Conservation (phyloP, 2,797 vertebrate species). For the Sardinella longiceps region DNA sequence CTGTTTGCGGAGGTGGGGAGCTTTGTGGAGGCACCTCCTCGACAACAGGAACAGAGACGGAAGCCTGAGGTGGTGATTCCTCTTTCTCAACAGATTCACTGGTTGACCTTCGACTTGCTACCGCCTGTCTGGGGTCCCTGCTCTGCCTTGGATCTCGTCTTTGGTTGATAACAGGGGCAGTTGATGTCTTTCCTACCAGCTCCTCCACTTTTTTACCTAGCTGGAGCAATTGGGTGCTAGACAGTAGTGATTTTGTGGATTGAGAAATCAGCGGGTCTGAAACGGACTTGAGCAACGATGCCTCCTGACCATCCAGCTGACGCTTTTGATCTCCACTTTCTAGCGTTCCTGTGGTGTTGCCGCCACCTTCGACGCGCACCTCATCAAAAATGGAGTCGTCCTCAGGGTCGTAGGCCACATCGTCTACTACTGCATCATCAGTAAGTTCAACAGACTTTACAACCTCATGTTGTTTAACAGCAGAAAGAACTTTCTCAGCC, state of each 20-base stretch:
- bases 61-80: conserved; percentile 41
- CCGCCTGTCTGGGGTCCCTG: conserved; percentile 87
- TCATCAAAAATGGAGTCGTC: conserved; percentile 97
- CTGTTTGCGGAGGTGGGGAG: conserved; percentile 23
- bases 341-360: conserved; percentile 76
- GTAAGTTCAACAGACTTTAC: conserved; percentile 64
- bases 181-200: conserved; percentile 71
- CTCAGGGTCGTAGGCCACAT: conserved; percentile 96
- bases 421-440: conserved; percentile 73
- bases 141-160: conserved; percentile 83
- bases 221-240: conserved; percentile 80
- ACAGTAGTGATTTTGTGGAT: conserved; percentile 77
- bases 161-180: conserved; percentile 77
- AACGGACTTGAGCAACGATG: conserved; percentile 74
- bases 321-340: conserved; percentile 86
- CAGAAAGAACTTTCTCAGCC: conserved; percentile 65
- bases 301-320: conserved; percentile 82
- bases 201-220: conserved; percentile 82
- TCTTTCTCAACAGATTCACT: conserved; percentile 67
- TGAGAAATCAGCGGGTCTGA: conserved; percentile 83
- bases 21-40: not conserved
- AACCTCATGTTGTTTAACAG: conserved; percentile 59
- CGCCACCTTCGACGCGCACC: conserved; percentile 80
- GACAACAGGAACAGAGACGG: not conserved
- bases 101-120: conserved; percentile 59